Conservation (phyloP, 1,140 invertebrate species). For the Mactra quadrangularis region DNA sequence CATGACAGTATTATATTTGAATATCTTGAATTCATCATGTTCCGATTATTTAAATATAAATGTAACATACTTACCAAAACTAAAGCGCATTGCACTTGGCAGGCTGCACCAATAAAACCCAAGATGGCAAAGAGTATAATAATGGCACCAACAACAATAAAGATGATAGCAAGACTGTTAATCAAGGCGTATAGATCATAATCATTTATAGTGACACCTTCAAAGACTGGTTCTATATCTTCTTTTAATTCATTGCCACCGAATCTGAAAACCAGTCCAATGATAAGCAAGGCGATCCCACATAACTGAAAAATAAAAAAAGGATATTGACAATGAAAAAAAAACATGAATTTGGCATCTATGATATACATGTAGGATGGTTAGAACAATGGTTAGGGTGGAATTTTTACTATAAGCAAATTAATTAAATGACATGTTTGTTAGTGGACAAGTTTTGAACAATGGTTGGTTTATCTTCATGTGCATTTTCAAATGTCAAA, state of each 20-base stretch:
- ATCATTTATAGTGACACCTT: conserved; percentile 23
- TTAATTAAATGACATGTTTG: too few species aligned
- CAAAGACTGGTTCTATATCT: conserved; percentile 16
- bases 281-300: conserved; percentile 38
- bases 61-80: conserved; percentile 30
- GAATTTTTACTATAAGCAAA: neutral
- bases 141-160: conserved; percentile 47
- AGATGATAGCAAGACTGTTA: conserved; percentile 46
- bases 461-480: too few species aligned
- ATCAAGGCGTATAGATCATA: conserved; percentile 41
- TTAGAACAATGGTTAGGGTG: neutral
- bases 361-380: neutral
- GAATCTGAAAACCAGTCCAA: conserved; percentile 52
- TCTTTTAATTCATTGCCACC: conserved; percentile 26
- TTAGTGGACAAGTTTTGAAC: too few species aligned
- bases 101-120: conserved; percentile 43
- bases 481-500: too few species aligned
- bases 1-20: neutral
- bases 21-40: too few species aligned
- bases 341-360: neutral
- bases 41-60: too few species aligned
- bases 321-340: neutral
- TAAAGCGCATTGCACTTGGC: conserved; percentile 22
- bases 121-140: conserved; percentile 39
- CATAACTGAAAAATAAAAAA: conserved; percentile 20